These are phyloP conservation scores for Fratercula arctica DNA, from an alignment of 2,797 vertebrate species.

Conservation along the genomic window DNA sequence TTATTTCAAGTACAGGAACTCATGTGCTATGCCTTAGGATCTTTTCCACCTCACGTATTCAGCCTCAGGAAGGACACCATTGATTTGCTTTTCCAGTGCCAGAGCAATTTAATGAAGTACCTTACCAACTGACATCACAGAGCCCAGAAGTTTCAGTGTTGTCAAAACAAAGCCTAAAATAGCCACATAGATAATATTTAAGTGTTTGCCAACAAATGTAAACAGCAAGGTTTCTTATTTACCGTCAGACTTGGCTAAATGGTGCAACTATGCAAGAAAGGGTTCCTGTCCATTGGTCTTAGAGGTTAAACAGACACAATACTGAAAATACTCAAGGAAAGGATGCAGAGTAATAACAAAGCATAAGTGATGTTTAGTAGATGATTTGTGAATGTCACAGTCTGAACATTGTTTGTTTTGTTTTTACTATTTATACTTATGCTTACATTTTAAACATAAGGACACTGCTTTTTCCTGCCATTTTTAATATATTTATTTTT, in stretches of 20 bases:
- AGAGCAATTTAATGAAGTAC: background rate
- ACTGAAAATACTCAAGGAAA: slow-evolving; percentile 22
- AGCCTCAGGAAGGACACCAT: background rate
- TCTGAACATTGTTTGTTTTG: slow-evolving; percentile 29
- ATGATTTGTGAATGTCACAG: background rate
- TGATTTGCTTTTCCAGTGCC: background rate
- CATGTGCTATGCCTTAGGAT: background rate
- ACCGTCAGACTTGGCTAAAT: background rate
- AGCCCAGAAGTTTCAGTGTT: background rate
- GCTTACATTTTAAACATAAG: slow-evolving; percentile 43
- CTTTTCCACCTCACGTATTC: background rate
- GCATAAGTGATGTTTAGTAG: background rate
- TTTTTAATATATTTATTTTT: slow-evolving; percentile 56
- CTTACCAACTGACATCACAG: background rate
- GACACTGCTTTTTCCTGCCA: slow-evolving; percentile 53
- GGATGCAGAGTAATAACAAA: slow-evolving; percentile 41
- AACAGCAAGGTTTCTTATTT: slow-evolving; percentile 4
- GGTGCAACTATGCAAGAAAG: background rate
- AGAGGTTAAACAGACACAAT: slow-evolving; percentile 14
- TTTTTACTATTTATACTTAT: slow-evolving; percentile 63
- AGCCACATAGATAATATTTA: background rate
- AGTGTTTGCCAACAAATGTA: background rate
- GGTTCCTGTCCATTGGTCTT: background rate
- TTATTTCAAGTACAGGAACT: background rate
- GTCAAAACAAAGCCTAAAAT: slow-evolving; percentile 48